Conservation (phyloP, 92 coral and sea anemone species). For the Porites evermanni region DNA sequence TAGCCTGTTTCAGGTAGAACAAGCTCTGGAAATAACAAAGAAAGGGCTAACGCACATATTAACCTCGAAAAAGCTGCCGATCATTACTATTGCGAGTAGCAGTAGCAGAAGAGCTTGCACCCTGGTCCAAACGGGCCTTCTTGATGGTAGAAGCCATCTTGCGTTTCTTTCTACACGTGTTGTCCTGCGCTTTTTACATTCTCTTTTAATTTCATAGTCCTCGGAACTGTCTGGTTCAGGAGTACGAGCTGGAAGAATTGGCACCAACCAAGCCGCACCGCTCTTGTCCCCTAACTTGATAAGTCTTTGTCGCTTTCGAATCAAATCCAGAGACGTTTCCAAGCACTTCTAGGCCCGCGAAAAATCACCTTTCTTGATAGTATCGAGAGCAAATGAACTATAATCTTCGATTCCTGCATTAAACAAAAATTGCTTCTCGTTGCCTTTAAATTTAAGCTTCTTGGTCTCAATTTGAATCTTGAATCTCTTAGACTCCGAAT, state of each 20-base stretch:
- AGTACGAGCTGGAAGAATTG: too few species aligned
- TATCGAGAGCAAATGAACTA: not conserved
- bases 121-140: not conserved
- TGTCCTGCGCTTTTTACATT: not conserved
- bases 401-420: slow-evolving; percentile 11
- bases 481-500: not conserved
- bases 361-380: not conserved
- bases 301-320: not conserved
- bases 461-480: not conserved
- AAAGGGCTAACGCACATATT: not conserved
- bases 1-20: not conserved
- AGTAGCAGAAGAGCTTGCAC: not conserved
- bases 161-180: not conserved
- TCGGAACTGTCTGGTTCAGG: not conserved
- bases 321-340: not conserved
- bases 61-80: slow-evolving; percentile 13
- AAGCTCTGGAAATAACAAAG: slow-evolving; percentile 17
- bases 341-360: not conserved
- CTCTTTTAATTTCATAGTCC: too few species aligned
- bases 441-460: not conserved
- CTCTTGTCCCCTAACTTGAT: not conserved
- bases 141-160: slow-evolving; percentile 1
- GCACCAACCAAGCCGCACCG: not conserved
- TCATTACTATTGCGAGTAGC: not conserved
- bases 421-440: slow-evolving; percentile 4